phyloP scores from a whole-genome alignment of 2,888 invertebrate genomes.

The Caenorhabditis japonica region DNA sequence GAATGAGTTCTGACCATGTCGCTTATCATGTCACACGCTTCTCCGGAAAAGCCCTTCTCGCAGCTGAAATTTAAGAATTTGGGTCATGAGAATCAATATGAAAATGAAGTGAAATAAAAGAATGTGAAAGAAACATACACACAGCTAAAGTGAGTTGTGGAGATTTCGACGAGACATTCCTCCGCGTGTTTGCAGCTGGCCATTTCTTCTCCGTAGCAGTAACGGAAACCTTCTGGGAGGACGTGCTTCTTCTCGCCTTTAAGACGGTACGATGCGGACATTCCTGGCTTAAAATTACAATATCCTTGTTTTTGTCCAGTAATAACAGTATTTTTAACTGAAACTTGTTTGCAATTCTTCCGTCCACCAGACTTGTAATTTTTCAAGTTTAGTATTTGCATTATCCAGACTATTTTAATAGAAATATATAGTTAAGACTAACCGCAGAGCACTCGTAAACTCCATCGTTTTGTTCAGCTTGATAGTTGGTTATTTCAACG shows the following conservation, averaged over 20 bases:
- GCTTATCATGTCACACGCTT: slow-evolving; percentile 44
- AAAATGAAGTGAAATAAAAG: not conserved
- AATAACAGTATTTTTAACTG: no score
- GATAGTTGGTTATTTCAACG: slow-evolving; percentile 41
- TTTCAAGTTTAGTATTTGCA: no score
- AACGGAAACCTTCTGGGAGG: slow-evolving; percentile 52
- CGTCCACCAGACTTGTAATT: no score
- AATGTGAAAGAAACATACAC: slow-evolving; percentile 46
- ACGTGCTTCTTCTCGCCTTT: slow-evolving; percentile 46
- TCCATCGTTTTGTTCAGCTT: slow-evolving; percentile 36
- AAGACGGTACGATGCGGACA: slow-evolving; percentile 57
- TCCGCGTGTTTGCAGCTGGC: slow-evolving; percentile 54
- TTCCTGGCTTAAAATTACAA: slow-evolving; percentile 42
- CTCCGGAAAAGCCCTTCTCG: slow-evolving; percentile 52
- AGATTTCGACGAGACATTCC: slow-evolving; percentile 41
- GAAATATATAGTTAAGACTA: no score
- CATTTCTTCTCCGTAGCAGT: slow-evolving; percentile 52
- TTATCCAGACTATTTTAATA: no score
- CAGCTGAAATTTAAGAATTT: slow-evolving; percentile 44
- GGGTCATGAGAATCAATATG: slow-evolving; percentile 3
- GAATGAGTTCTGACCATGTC: slow-evolving; percentile 50
- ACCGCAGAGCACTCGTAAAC: slow-evolving; percentile 56
- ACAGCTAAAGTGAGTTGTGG: slow-evolving; percentile 45
- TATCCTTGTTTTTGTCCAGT: no score
- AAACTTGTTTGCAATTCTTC: no score